Percentiles rank a stretch among this genome's conserved stretches.
These are phyloP conservation scores for Muscidifurax raptorellus DNA, from an alignment of 1,140 invertebrate genomes.

Conservation along the genomic window DNA sequence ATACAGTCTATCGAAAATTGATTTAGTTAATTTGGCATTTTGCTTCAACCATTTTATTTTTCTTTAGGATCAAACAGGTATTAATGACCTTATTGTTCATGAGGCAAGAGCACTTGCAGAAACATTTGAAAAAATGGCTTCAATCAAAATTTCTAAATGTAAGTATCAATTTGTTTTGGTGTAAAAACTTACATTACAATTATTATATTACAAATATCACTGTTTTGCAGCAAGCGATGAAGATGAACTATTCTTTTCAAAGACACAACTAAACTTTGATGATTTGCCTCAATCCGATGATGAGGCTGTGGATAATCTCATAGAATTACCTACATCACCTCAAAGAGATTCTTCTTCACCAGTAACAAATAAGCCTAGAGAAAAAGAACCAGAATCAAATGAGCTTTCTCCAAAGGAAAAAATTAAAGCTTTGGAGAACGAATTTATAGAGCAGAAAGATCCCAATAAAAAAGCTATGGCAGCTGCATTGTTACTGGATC, in stretches of 20 bases:
- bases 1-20: neutral
- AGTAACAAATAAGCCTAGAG: conserved; percentile 34
- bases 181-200: conserved; percentile 8
- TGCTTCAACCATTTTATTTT: conserved; percentile 20
- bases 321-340: conserved; percentile 63
- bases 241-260: conserved; percentile 62
- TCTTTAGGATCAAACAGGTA: conserved; percentile 54
- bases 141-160: conserved; percentile 57
- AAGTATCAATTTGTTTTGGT: conserved; percentile 38
- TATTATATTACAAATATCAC: conserved; percentile 44
- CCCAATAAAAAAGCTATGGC: conserved; percentile 61
- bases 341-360: conserved; percentile 1
- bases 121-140: conserved; percentile 64
- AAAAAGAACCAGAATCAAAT: conserved; percentile 43
- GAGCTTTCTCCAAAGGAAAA: conserved; percentile 18
- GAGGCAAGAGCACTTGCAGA: conserved; percentile 63
- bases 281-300: conserved; percentile 66
- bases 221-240: conserved; percentile 48
- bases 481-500: conserved; percentile 62
- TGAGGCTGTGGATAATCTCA: conserved; percentile 64
- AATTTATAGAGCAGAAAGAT: conserved; percentile 57
- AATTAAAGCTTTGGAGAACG: conserved; percentile 60
- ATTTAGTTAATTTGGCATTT: conserved; percentile 27
- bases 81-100: conserved; percentile 58
- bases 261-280: conserved; percentile 60